Conservation (phyloP, 2,113 vertebrate species). For the Hyla sarda region DNA sequence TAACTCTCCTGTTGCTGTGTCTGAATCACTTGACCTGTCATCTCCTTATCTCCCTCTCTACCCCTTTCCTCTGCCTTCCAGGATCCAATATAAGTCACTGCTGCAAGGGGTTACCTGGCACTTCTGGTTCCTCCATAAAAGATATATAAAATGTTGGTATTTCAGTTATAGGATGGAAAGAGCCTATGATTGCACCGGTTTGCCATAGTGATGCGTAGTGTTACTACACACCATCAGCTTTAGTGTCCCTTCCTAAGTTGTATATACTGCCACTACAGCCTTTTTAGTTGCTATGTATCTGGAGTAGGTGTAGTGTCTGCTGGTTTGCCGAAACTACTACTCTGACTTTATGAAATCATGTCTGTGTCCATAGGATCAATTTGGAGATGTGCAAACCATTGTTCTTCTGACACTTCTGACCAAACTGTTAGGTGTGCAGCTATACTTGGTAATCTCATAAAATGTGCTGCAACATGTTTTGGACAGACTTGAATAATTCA, state of each 20-base stretch:
- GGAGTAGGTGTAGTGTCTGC: constrained; percentile 67
- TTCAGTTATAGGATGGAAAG: constrained; percentile 62
- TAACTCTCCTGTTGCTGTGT: constrained; percentile 75
- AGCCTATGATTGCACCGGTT: neutral
- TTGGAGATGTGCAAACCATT: neutral
- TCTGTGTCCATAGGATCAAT: constrained; percentile 23
- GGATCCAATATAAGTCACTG: constrained; percentile 66
- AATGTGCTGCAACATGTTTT: constrained; percentile 24
- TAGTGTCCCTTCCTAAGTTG: neutral
- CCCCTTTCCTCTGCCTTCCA: constrained; percentile 65
- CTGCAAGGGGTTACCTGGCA: constrained; percentile 54
- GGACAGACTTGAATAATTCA: neutral
- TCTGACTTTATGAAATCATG: neutral
- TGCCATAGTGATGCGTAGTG: constrained; percentile 2
- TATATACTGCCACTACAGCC: constrained; percentile 33
- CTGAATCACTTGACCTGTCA: constrained; percentile 72
- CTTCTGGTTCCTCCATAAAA: constrained; percentile 31
- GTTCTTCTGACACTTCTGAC: neutral
- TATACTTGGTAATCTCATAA: constrained; percentile 14
- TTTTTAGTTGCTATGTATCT: constrained; percentile 35
- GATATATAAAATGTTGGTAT: constrained; percentile 54
- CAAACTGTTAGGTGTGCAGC: constrained; percentile 37
- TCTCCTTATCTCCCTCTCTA: constrained; percentile 71
- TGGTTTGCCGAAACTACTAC: constrained; percentile 56
- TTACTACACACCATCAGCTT: constrained; percentile 24